phyloP scores from a whole-genome alignment of 2,888 invertebrate genomes.

The Metalampra italica region DNA sequence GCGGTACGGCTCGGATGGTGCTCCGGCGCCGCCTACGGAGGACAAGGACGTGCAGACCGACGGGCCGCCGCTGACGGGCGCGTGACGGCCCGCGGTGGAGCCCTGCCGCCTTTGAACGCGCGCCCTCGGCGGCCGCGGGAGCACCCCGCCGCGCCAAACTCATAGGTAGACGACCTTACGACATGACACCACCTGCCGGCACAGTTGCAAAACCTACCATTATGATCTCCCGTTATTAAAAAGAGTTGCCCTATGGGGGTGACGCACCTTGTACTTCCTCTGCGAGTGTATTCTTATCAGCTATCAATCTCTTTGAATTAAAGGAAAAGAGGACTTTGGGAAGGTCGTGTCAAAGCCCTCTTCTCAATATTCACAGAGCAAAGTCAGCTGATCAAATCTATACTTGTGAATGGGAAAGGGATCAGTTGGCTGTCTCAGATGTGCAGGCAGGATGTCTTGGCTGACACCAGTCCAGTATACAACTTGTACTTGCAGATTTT shows the following conservation, averaged over 20 bases:
- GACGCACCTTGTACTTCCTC: no score
- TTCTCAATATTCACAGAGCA: no score
- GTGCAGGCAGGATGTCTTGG: conserved; percentile 30
- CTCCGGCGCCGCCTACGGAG: conserved; percentile 77
- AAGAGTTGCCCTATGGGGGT: no score
- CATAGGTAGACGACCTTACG: conserved; percentile 29
- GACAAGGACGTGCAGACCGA: conserved; percentile 89
- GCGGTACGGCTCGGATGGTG: conserved; percentile 82
- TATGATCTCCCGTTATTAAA: no score
- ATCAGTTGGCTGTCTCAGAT: neutral
- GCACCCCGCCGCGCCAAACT: conserved; percentile 19
- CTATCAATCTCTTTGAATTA: no score
- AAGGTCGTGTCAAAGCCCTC: no score
- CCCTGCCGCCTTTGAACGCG: conserved; percentile 42
- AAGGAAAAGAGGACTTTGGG: no score
- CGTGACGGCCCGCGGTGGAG: conserved; percentile 60
- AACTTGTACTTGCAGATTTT: conserved; percentile 56
- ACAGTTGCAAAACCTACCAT: conserved; percentile 28
- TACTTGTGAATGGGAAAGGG: no score
- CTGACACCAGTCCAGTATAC: conserved; percentile 41
- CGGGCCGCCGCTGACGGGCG: conserved; percentile 53
- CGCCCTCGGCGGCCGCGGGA: conserved; percentile 9
- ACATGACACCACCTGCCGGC: conserved; percentile 32
- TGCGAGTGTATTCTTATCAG: no score
- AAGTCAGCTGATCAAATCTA: no score